These are phyloP conservation scores for Beroe forskalii DNA, from an alignment of 37 sponge, comb jelly and placozoan genomes.

Conservation along the genomic window DNA sequence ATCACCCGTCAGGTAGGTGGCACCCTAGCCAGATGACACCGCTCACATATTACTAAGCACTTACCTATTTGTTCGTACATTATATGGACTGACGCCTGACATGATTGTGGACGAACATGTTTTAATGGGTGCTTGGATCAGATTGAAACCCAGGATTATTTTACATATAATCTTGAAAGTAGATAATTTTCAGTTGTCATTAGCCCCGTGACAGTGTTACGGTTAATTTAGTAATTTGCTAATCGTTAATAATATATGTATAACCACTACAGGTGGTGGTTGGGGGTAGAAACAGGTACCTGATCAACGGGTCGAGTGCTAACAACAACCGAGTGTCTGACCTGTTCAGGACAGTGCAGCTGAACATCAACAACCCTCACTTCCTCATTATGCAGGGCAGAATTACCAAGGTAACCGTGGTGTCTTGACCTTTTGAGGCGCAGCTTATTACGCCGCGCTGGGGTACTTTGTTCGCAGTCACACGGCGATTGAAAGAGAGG, in stretches of 20 bases:
- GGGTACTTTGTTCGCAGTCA: too few species aligned
- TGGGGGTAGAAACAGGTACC: constrained; percentile 96
- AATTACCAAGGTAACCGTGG: constrained; percentile 63
- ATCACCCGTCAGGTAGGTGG: constrained; percentile 78
- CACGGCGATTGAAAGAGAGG: too few species aligned
- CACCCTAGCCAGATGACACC: background rate
- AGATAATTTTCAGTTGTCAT: too few species aligned
- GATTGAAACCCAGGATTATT: background rate
- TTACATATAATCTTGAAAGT: too few species aligned
- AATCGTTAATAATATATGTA: too few species aligned
- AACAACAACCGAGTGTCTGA: constrained; percentile 93
- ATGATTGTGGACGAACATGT: background rate
- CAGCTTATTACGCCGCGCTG: too few species aligned
- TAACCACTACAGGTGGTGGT: constrained; percentile 93
- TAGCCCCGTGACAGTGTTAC: too few species aligned
- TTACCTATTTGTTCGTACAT: background rate
- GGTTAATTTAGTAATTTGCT: too few species aligned
- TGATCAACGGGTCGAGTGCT: constrained; percentile 95
- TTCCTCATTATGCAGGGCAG: constrained; percentile 97
- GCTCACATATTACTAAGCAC: background rate
- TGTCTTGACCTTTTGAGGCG: too few species aligned
- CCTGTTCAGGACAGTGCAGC: constrained; percentile 93
- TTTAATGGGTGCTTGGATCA: background rate
- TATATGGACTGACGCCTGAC: too few species aligned
- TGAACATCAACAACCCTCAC: constrained; percentile 98